Evolutionary conservation across 2,888 invertebrate species (phyloP).

Genomic region (Coelopa pilipes): DNA sequence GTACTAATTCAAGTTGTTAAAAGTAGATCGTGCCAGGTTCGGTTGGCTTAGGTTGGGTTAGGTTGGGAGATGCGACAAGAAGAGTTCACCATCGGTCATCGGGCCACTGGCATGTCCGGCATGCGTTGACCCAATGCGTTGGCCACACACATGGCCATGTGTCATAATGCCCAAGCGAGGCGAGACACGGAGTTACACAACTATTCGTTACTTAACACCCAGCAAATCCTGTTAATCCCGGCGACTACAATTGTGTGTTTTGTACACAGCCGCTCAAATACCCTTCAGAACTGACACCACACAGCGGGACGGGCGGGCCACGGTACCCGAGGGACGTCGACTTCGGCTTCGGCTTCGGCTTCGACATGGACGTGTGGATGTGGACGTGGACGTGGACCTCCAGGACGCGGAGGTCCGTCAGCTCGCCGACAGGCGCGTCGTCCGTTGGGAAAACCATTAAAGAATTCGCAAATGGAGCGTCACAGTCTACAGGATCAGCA

Average conservation of each 20-base stretch:
- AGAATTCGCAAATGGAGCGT: constrained; percentile 49
- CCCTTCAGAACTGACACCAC: constrained; percentile 30
- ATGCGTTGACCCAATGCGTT: constrained; percentile 4
- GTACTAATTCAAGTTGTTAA: too few species aligned
- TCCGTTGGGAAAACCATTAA: constrained; percentile 44
- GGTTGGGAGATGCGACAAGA: background rate
- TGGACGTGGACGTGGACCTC: constrained; percentile 8
- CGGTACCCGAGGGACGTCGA: too few species aligned
- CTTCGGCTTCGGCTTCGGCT: constrained; percentile 16
- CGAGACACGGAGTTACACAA: constrained; percentile 50
- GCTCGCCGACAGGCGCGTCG: background rate
- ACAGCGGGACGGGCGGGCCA: constrained; percentile 29
- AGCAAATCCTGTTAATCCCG: constrained; percentile 63
- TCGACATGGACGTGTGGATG: too few species aligned
- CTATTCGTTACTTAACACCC: constrained; percentile 56
- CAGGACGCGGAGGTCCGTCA: too few species aligned
- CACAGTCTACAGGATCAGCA: constrained; percentile 49
- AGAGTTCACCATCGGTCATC: too few species aligned
- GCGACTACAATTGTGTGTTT: constrained; percentile 63
- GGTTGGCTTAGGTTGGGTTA: background rate
- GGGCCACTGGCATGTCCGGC: too few species aligned
- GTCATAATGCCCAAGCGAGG: constrained; percentile 36
- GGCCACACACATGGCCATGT: constrained; percentile 28
- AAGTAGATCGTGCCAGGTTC: background rate
- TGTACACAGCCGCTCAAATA: constrained; percentile 52